Evolutionary conservation across 2,888 invertebrate species (phyloP).

Genomic region (Norana najaformis): DNA sequence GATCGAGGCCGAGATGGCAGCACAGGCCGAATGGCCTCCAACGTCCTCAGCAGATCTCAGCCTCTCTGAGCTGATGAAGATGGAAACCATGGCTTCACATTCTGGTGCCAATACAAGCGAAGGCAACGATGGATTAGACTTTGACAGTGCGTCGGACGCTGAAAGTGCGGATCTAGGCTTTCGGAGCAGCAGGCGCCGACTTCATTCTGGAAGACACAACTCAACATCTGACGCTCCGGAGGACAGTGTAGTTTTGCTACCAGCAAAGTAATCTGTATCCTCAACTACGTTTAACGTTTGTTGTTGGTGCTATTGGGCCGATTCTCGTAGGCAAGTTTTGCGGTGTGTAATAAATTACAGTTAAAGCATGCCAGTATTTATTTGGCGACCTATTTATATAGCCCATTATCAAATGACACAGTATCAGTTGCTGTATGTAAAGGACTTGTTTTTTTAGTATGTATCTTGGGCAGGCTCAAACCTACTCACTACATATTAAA

Average conservation of each 20-base stretch:
- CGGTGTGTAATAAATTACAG: background rate
- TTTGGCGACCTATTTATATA: conserved; percentile 13
- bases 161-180: background rate
- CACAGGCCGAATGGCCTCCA: conserved; percentile 65
- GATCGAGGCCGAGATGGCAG: conserved; percentile 68
- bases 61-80: conserved; percentile 37
- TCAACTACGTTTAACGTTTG: background rate
- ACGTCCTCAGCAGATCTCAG: conserved; percentile 41
- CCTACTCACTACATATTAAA: background rate
- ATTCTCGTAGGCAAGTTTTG: background rate
- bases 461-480: background rate
- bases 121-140: background rate
- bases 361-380: background rate
- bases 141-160: background rate
- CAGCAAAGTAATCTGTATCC: background rate
- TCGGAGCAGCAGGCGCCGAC: background rate
- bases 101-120: background rate
- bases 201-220: background rate
- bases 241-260: background rate
- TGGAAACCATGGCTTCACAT: conserved; percentile 27
- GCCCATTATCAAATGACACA: background rate
- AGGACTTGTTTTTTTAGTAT: background rate
- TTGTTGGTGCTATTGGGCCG: background rate
- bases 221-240: background rate
- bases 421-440: background rate